phyloP scores from a whole-genome alignment of 1,140 invertebrate species.

The Drosophila carrolli region DNA sequence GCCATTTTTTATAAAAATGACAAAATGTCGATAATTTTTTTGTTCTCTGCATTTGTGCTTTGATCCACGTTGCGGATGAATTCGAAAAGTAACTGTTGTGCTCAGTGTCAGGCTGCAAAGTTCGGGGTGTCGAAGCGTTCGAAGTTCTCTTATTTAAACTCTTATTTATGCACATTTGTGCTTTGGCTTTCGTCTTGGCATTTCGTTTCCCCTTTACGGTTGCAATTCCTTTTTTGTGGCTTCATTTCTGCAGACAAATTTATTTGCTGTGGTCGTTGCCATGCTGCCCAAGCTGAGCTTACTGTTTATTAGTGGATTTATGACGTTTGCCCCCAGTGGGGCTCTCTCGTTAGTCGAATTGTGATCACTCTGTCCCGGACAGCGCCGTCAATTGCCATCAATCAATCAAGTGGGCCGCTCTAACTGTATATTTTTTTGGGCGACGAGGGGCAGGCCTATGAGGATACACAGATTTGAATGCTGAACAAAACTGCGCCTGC shows the following conservation, averaged over 20 bases:
- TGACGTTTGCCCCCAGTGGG: constrained; percentile 54
- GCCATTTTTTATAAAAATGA: too few relatives aligned
- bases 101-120: constrained; percentile 33
- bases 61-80: constrained; percentile 23
- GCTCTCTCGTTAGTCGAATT: constrained; percentile 69
- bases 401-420: constrained; percentile 55
- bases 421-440: constrained; percentile 35
- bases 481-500: constrained; percentile 82
- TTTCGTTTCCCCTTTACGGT: constrained; percentile 9
- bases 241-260: constrained; percentile 75
- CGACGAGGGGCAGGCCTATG: constrained; percentile 1
- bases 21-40: not conserved
- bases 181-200: constrained; percentile 14
- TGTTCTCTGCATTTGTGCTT: constrained; percentile 2
- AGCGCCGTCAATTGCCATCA: constrained; percentile 70
- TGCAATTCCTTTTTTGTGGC: constrained; percentile 52
- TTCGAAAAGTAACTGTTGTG: constrained; percentile 74
- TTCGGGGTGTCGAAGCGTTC: constrained; percentile 62
- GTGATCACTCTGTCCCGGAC: constrained; percentile 53
- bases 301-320: constrained; percentile 73
- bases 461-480: constrained; percentile 45
- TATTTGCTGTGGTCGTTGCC: constrained; percentile 45
- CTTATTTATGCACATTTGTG: constrained; percentile 72
- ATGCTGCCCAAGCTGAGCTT: constrained; percentile 3
- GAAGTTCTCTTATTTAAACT: constrained; percentile 70